A percentile compares a stretch with the other conserved stretches of the same genome.
Evolutionary conservation across 2,113 vertebrate species (phyloP).

Genomic region (Anas platyrhynchos): DNA sequence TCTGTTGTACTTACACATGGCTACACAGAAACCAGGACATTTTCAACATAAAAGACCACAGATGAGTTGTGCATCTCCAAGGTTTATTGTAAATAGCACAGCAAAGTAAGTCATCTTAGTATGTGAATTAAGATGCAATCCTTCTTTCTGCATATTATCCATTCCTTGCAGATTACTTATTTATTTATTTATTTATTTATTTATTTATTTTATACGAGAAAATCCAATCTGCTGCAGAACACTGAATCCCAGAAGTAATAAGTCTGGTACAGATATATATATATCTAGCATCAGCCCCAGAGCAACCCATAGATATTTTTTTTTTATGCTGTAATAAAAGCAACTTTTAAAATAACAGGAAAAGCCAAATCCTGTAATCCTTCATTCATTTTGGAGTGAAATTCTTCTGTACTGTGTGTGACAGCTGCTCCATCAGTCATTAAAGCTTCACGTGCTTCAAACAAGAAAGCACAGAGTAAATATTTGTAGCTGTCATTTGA

Average conservation of each 20-base stretch:
- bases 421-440: not conserved
- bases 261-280: not conserved
- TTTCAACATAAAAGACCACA: not conserved
- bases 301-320: not conserved
- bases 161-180: conserved; percentile 26
- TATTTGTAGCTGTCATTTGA: not conserved
- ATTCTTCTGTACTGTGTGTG: not conserved
- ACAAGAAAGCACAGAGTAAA: not conserved
- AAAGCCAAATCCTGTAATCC: conserved; percentile 22
- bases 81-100: not conserved
- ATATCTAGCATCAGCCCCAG: not conserved
- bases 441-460: not conserved
- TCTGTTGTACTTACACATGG: not conserved
- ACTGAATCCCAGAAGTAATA: not conserved
- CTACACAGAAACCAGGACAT: not conserved
- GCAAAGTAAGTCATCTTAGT: not conserved
- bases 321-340: not conserved
- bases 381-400: not conserved
- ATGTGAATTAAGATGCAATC: conserved; percentile 9
- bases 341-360: not conserved
- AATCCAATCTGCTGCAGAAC: not conserved
- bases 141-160: not conserved
- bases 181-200: not conserved
- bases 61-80: not conserved
- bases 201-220: not conserved